Percentiles rank a stretch among this genome's conserved stretches.
phyloP scores from a whole-genome alignment of 2,797 vertebrate species.

The Crenuchus spilurus region DNA sequence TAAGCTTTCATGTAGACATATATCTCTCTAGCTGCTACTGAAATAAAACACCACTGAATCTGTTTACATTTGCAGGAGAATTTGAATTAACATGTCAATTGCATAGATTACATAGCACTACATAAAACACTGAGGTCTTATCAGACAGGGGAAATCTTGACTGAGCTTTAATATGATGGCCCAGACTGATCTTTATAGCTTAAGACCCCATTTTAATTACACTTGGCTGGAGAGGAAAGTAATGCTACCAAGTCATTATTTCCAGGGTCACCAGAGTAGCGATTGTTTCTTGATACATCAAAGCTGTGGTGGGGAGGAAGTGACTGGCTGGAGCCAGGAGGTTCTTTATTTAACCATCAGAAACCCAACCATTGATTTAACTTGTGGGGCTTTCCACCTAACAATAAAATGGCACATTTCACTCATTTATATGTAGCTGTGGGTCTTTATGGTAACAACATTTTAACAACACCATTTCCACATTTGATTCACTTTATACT shows the following conservation, averaged over 20 bases:
- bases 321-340: constrained; percentile 15
- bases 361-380: background rate
- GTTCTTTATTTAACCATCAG: constrained; percentile 19
- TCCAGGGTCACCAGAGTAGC: constrained; percentile 12
- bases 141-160: constrained; percentile 42
- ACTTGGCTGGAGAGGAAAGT: constrained; percentile 66
- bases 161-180: constrained; percentile 35
- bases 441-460: background rate
- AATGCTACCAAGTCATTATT: constrained; percentile 45
- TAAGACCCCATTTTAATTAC: constrained; percentile 75
- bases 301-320: background rate
- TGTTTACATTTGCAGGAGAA: no score
- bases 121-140: no score
- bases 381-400: background rate
- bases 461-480: background rate
- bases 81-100: constrained; percentile 1
- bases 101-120: background rate
- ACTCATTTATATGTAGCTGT: background rate
- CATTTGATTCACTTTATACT: no score
- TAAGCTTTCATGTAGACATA: no score
- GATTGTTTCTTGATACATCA: constrained; percentile 36
- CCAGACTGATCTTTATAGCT: constrained; percentile 63
- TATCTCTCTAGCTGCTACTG: no score
- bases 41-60: no score
- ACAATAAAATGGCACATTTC: background rate